Conservation (phyloP, 1,140 invertebrate genomes). For the Hirudo medicinalis region DNA sequence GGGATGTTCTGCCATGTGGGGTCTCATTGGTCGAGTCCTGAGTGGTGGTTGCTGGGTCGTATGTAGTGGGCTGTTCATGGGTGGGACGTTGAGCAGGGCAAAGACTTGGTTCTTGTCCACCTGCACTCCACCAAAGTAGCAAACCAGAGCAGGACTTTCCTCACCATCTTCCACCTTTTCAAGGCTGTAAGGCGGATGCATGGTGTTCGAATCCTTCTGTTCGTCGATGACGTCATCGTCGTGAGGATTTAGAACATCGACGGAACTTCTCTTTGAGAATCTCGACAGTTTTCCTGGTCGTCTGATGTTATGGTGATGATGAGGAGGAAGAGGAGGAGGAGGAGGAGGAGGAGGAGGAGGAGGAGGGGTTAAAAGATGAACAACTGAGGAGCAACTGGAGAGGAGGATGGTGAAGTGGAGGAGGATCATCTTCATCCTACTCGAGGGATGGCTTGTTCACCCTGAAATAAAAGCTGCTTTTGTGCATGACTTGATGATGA, state of each 20-base stretch:
- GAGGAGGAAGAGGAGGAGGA: background rate
- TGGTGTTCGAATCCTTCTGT: background rate
- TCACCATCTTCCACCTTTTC: background rate
- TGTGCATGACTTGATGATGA: background rate
- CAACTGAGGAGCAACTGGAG: background rate
- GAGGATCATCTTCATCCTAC: background rate
- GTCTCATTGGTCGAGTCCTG: background rate
- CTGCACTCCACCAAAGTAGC: background rate
- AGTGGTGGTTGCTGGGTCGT: background rate
- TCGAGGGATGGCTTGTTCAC: background rate
- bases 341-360: background rate
- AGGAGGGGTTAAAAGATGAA: background rate
- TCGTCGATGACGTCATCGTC: background rate
- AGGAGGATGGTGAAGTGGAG: constrained; percentile 2
- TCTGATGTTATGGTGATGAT: background rate
- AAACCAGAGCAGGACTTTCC: background rate
- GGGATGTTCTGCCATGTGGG: background rate
- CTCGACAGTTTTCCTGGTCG: background rate
- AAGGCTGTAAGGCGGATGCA: background rate
- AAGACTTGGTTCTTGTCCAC: background rate
- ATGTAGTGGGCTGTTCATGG: background rate
- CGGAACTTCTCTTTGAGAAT: background rate
- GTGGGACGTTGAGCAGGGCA: background rate
- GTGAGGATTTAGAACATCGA: background rate
- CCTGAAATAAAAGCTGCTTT: background rate